Base-by-base conservation (phyloP, 2,888 invertebrate species). In the Priocnemis perturbator region DNA sequence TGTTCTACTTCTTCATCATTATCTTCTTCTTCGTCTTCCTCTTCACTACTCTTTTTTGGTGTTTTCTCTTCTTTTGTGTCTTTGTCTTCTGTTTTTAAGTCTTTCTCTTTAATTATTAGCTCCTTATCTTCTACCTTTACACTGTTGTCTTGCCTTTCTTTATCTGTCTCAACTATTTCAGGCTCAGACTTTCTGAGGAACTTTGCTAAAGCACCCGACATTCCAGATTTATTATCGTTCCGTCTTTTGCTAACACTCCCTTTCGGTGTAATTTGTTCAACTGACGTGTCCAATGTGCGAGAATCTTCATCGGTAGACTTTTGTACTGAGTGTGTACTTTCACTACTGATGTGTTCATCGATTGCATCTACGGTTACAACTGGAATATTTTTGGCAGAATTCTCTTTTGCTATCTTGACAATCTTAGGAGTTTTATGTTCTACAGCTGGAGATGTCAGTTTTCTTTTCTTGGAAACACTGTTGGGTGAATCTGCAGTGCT, bases 391-490 rank as follows among this genome's bases (percentile, higher is more conserved):
- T 69, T 61, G 0, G 26, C 48, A 30, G 69, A 67, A 67, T 83
- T 83, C 61, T 83, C 85, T 56, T 85, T 85, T 2, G 70, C 76
- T 15, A 76, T 76, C 7, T 37, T 37, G 14, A 37, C 37, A 1
- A 37, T 37, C 83, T 37, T 83, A 86, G 56, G 53, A 63, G 5
- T 76, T 17, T 50, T 19, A n/a, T 17, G n/a, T 19, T 50, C 82
- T 19, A 76, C 64, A 1, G 76, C 74, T 4, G 86, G 83, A 0
- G 85, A 83, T 17, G 68, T 60, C 50, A 83, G 63, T 68, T 88
- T 89, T 21, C 88, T 88, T 60, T 87, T 88, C n/a, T 69, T 83
- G 9, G 69, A 58, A 0, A 64, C 21, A 23, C 68, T 60, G 1
- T 76, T 76, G 15, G 83, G 70, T 3, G 84, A 69, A 14, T 82